A percentile compares a stretch with the other conserved stretches of the same genome.
phyloP scores from a whole-genome alignment of 2,888 invertebrate genomes.

The Heliconius cydno region DNA sequence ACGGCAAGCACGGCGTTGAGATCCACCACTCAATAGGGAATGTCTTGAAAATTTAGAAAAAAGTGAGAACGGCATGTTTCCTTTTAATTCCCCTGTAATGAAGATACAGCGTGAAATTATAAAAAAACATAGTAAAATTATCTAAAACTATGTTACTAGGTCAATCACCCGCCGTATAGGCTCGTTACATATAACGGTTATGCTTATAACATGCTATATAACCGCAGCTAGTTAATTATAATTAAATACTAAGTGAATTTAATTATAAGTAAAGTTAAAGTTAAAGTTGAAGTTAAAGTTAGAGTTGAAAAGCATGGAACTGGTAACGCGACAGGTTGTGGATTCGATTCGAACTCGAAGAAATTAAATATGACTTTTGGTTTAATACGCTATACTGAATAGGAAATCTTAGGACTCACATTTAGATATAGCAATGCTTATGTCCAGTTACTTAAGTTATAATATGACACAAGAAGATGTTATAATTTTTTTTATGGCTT shows the following conservation, averaged over 20 bases:
- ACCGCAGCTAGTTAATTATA: conserved; percentile 18
- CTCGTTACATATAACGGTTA: conserved; percentile 29
- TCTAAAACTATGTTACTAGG: conserved; percentile 13
- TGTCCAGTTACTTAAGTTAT: too few species aligned
- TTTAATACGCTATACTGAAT: too few species aligned
- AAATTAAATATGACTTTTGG: too few species aligned
- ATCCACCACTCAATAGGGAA: neutral
- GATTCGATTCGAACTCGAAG: neutral
- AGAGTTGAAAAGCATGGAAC: neutral
- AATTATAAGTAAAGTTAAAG: conserved; percentile 1
- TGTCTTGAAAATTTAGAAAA: neutral
- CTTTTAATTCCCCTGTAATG: neutral
- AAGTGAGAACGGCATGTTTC: neutral
- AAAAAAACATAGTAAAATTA: neutral
- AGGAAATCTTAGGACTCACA: too few species aligned
- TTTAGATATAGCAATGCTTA: too few species aligned
- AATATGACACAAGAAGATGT: too few species aligned
- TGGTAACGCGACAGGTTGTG: neutral
- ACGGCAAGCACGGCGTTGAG: neutral
- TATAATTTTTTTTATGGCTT: too few species aligned
- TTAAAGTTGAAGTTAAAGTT: neutral
- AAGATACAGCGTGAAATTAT: neutral
- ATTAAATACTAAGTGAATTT: conserved; percentile 14
- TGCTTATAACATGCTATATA: conserved; percentile 12
- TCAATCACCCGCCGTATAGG: conserved; percentile 29